These are phyloP conservation scores for Microctenopoma steveboyesi DNA, from an alignment of 2,797 vertebrate species.

Conservation along the genomic window DNA sequence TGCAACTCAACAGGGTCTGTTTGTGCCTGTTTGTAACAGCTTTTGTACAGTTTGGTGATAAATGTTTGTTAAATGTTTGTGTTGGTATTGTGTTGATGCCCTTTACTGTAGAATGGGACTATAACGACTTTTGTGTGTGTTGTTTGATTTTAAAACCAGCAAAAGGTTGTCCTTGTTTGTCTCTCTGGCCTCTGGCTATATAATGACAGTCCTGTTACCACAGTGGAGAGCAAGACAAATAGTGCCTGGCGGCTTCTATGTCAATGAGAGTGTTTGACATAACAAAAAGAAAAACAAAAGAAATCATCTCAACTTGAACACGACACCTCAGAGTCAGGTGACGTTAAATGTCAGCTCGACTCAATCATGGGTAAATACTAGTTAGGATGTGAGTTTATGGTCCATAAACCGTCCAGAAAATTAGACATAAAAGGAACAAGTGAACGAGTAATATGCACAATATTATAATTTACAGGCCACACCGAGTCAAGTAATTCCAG, in stretches of 20 bases:
- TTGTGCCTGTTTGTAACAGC: background rate
- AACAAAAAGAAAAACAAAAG: background rate
- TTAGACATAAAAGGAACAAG: too few species aligned
- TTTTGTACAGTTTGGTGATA: background rate
- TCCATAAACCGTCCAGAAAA: too few species aligned
- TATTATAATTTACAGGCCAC: too few species aligned
- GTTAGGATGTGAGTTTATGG: too few species aligned
- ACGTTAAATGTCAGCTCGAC: too few species aligned
- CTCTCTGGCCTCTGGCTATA: background rate
- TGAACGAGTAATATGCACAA: too few species aligned
- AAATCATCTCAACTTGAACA: too few species aligned
- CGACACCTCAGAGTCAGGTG: too few species aligned
- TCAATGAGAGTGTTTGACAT: background rate
- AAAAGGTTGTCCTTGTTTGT: constrained; percentile 9
- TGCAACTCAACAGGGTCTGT: too few species aligned
- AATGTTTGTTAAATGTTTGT: background rate
- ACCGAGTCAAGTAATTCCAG: too few species aligned
- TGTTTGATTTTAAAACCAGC: constrained; percentile 18
- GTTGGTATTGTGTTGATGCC: background rate
- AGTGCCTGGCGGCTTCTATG: background rate
- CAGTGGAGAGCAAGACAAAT: constrained; percentile 13
- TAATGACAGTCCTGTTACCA: background rate
- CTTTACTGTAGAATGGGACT: background rate
- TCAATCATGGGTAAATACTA: too few species aligned
- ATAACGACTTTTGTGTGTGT: background rate